Base-by-base conservation (phyloP, 2,113 vertebrate genomes). In the Tauraco erythrolophus region DNA sequence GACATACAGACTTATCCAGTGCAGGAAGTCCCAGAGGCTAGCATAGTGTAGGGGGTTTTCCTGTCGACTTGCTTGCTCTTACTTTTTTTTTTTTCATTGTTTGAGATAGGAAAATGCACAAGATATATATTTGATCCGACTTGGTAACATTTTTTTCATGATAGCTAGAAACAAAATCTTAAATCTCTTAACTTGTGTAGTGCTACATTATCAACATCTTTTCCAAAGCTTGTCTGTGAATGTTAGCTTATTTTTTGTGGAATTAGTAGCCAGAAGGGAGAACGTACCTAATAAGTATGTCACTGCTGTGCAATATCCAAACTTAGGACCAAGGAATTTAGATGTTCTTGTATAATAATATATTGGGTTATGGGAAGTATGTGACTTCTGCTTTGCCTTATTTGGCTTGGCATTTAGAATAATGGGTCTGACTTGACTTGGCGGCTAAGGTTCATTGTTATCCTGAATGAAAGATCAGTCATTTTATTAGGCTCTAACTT, bases 401-500 rank as follows among this genome's bases (percentile, higher is more conserved):
- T 92, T 95, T 77, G 54, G 39, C 57, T 54, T 83, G 51, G 70
- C 50, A 22, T 72, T 94, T 88, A 94, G 58, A 96, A 72, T 94
- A 86, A 97, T 88, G 95, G n/a, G 27, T 95, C 77, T 90, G 68
- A 71, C 58, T 85, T 91, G 74, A 89, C 70, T 97, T 57, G 43
- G 58, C 1, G 14, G 92, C 68, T 92, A 88, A 93, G 91, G 91
- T 93, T 97, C 95, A 92, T 57, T 92, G 81, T 94, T 88, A 94
- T 72, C 45, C 46, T 88, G 71, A 93, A 81, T 82, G 90, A 93
- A 88, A 92, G 69, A 95, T 94, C 91, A 46, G 51, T 95, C 94
- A 92, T 96, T 97, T 98, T 94, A 96, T 96, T 94, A 92, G 58
- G 10, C 57, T 88, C 50, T 93, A 96, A 85, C 60, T 86, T 96